A percentile compares a stretch with the other conserved stretches of the same genome.
Evolutionary conservation across 2,113 vertebrate species (phyloP).

Genomic region (Neodontobutis hainanensis): DNA sequence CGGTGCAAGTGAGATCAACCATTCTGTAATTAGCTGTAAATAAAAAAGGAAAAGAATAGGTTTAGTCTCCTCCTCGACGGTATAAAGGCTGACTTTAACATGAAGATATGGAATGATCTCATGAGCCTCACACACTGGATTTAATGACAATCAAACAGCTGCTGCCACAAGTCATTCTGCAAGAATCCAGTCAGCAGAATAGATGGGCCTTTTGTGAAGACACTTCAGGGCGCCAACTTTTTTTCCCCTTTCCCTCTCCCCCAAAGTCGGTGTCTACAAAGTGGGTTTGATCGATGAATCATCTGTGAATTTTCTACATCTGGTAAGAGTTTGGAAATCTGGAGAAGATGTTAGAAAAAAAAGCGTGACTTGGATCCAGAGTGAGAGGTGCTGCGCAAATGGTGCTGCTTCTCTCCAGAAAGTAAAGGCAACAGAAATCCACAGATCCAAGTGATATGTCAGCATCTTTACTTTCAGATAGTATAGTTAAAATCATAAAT

Average conservation of each 20-base stretch:
- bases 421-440: slow-evolving; percentile 28
- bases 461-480: slow-evolving; percentile 21
- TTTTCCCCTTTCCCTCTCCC: slow-evolving; percentile 44
- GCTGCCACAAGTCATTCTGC: slow-evolving; percentile 68
- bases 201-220: slow-evolving; percentile 71
- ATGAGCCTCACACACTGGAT: slow-evolving; percentile 38
- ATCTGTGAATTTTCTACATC: slow-evolving; percentile 84
- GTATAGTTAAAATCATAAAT: slow-evolving; percentile 19
- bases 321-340: slow-evolving; percentile 86
- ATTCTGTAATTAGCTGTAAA: slow-evolving; percentile 7
- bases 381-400: slow-evolving; percentile 69
- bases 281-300: slow-evolving; percentile 83
- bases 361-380: slow-evolving; percentile 68
- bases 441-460: slow-evolving; percentile 18
- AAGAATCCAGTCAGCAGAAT: slow-evolving; percentile 73
- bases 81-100: slow-evolving; percentile 56
- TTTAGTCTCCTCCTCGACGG: slow-evolving; percentile 24
- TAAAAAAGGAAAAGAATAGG: slow-evolving; percentile 33
- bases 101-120: slow-evolving; percentile 58
- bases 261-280: slow-evolving; percentile 81
- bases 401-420: slow-evolving; percentile 68
- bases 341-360: slow-evolving; percentile 76
- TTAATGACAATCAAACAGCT: slow-evolving; percentile 71
- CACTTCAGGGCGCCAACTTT: slow-evolving; percentile 56
- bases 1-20: slow-evolving; percentile 7